phyloP scores from a whole-genome alignment of 2,888 invertebrate genomes.

The Ormia ochracea region DNA sequence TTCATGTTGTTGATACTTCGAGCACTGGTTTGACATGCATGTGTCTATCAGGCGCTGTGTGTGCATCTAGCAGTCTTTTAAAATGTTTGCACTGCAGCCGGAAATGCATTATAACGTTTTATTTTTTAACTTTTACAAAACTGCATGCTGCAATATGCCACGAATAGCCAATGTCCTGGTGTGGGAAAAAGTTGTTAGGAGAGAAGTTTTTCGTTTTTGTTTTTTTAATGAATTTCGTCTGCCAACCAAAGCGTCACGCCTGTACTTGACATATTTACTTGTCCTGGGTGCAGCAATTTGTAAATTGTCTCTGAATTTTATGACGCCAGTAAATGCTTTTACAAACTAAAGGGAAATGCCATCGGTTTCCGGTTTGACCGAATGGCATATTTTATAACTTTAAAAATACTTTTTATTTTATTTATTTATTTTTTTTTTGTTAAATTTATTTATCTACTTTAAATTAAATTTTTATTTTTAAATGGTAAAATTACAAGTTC shows the following conservation, averaged over 20 bases:
- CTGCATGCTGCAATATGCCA: conserved; percentile 15
- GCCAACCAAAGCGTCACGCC: conserved; percentile 65
- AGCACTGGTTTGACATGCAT: conserved; percentile 8
- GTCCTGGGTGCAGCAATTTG: conserved; percentile 63
- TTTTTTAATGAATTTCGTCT: conserved; percentile 54
- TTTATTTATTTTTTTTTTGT: no score
- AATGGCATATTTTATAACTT: conserved; percentile 65
- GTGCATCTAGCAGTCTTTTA: conserved; percentile 13
- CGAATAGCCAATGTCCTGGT: not conserved
- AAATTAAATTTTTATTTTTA: no score
- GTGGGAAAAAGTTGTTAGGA: not conserved
- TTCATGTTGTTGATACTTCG: conserved; percentile 22
- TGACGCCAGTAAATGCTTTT: conserved; percentile 49
- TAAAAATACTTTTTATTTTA: not conserved
- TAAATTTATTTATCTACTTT: no score
- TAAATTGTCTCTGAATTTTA: conserved; percentile 61
- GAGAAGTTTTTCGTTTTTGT: not conserved
- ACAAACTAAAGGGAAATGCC: conserved; percentile 52
- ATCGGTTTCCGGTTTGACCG: conserved; percentile 64
- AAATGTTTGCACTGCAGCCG: conserved; percentile 54
- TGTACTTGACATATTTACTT: conserved; percentile 76
- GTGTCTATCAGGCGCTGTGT: conserved; percentile 19
- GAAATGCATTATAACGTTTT: conserved; percentile 59
- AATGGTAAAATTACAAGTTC: no score
- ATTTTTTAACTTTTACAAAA: conserved; percentile 27